Evolutionary conservation across 2,888 invertebrate species (phyloP).

Genomic region (Parasteatoda lunata): DNA sequence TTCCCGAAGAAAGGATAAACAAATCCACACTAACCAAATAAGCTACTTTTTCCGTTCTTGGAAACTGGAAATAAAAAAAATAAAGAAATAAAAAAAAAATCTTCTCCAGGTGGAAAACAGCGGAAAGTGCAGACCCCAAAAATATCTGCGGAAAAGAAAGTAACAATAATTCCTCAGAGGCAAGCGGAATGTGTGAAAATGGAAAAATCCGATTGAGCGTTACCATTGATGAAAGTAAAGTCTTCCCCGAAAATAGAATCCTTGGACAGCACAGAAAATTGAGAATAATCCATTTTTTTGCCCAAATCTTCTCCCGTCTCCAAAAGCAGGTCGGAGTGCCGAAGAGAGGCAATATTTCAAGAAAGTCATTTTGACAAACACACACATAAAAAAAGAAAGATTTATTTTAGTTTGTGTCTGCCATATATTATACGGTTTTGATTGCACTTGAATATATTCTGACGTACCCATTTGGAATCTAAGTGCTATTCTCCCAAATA

Average conservation of each 20-base stretch:
- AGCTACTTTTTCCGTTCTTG: constrained; percentile 4
- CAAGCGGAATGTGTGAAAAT: constrained; percentile 28
- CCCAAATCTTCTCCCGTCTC: not conserved
- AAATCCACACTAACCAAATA: constrained; percentile 19
- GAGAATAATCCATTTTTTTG: constrained; percentile 53
- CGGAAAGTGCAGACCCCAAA: constrained; percentile 6
- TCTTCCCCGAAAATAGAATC: constrained; percentile 33
- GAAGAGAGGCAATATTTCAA: constrained; percentile 1
- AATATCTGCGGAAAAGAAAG: constrained; percentile 14
- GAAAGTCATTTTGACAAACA: not conserved
- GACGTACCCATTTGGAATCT: not conserved
- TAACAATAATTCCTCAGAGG: not conserved
- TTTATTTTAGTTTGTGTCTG: not conserved
- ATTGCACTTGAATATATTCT: not conserved
- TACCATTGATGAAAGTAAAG: constrained; percentile 54
- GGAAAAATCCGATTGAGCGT: constrained; percentile 58
- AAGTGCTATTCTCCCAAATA: too few species aligned
- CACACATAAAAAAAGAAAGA: not conserved
- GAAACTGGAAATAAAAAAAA: not conserved
- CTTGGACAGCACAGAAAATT: constrained; percentile 34
- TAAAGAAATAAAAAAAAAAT: not conserved
- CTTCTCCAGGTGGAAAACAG: not conserved
- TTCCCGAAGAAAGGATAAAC: constrained; percentile 10
- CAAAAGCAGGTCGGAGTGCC: not conserved
- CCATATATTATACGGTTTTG: not conserved